These are phyloP conservation scores for Diachasma alloeum DNA, from an alignment of 1,140 invertebrate genomes.

Conservation along the genomic window DNA sequence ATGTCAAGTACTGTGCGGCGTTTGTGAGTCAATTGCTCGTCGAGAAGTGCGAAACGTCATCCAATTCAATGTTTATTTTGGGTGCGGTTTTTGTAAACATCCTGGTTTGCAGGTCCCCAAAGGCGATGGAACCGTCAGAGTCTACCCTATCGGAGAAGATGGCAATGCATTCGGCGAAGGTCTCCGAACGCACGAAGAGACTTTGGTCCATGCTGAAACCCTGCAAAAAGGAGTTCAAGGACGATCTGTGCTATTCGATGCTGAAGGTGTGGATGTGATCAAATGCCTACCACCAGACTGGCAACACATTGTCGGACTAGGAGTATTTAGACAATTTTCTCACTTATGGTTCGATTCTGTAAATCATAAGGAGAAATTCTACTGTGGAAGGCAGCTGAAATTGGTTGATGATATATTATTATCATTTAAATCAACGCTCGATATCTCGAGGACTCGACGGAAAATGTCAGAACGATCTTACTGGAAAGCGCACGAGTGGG, in stretches of 20 bases:
- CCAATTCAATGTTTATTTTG: background rate
- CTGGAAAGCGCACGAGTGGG: constrained; percentile 40
- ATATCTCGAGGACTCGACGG: constrained; percentile 1
- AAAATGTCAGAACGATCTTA: constrained; percentile 11
- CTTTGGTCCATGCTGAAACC: background rate
- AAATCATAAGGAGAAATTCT: constrained; percentile 25
- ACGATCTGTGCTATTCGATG: background rate
- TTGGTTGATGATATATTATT: constrained; percentile 13
- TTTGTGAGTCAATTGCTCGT: constrained; percentile 20
- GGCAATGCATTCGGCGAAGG: background rate
- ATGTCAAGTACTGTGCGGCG: background rate
- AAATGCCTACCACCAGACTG: background rate
- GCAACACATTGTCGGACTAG: background rate
- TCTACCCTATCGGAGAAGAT: background rate
- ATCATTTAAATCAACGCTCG: constrained; percentile 17
- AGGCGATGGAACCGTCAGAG: background rate
- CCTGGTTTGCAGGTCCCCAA: background rate
- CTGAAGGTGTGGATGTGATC: background rate
- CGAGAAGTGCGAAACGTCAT: background rate
- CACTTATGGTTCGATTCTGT: constrained; percentile 36
- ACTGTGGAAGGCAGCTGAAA: background rate
- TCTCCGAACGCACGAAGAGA: background rate
- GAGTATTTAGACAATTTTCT: constrained; percentile 4
- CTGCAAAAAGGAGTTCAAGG: background rate
- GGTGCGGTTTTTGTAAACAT: background rate